These are phyloP conservation scores for Malachius bipustulatus DNA, from an alignment of 2,888 invertebrate species.

Conservation along the genomic window DNA sequence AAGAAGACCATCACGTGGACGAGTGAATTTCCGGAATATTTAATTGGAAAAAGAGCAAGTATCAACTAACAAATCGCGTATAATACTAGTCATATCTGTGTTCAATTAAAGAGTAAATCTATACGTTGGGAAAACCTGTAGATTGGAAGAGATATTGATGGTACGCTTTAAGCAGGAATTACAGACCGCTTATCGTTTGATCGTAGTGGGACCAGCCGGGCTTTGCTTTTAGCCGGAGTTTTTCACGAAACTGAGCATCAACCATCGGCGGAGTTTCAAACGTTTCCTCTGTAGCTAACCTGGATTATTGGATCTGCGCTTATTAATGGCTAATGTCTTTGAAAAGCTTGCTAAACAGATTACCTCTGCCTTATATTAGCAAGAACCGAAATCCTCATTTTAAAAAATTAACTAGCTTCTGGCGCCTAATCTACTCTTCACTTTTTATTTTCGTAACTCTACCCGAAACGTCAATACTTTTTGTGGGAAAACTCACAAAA, in stretches of 20 bases:
- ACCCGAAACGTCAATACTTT: no score
- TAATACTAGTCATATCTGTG: conserved; percentile 5
- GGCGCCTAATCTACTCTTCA: no score
- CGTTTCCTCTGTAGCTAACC: conserved; percentile 17
- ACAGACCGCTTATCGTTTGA: conserved; percentile 2
- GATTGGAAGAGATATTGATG: conserved; percentile 6
- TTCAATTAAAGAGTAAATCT: conserved; percentile 6
- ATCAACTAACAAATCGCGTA: neutral
- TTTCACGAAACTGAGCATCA: conserved; percentile 18
- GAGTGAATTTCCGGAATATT: no score
- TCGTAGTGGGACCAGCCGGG: neutral
- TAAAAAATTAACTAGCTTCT: no score
- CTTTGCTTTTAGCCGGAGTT: conserved; percentile 9
- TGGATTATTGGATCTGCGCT: conserved; percentile 23
- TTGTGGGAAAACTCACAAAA: no score
- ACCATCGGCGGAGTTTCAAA: conserved; percentile 16
- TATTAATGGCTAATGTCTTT: conserved; percentile 23
- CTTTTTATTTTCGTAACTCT: no score
- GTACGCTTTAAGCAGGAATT: conserved; percentile 4
- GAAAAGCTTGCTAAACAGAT: conserved; percentile 18
- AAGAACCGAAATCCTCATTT: no score
- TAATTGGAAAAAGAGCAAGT: conserved; percentile 1
- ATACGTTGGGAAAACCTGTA: conserved; percentile 3
- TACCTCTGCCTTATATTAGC: conserved; percentile 4
- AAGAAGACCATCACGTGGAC: no score